Percentiles rank a stretch among this genome's conserved stretches.
phyloP scores from a whole-genome alignment of 2,888 invertebrate species.

The Epirrhoe tristata region DNA sequence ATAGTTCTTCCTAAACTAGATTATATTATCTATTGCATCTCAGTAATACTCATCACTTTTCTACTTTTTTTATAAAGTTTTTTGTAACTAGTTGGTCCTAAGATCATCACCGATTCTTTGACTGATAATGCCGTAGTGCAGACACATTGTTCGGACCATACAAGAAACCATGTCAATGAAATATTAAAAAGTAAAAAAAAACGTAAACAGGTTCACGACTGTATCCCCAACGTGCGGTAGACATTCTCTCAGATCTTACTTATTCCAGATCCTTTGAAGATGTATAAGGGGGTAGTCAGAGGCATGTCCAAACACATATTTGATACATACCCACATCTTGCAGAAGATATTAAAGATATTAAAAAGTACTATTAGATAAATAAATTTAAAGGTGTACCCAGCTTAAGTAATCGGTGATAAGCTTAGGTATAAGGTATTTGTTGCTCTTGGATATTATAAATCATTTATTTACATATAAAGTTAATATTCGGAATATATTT shows the following conservation, averaged over 20 bases:
- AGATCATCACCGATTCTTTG: slow-evolving; percentile 2
- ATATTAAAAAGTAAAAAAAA: neutral
- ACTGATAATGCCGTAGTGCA: neutral
- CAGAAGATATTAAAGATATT: too few species aligned
- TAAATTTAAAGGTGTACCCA: neutral
- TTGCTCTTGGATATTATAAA: slow-evolving; percentile 20
- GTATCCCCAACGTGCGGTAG: too few species aligned
- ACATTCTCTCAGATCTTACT: too few species aligned
- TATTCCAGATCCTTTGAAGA: too few species aligned
- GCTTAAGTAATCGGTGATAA: neutral
- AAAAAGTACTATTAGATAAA: neutral
- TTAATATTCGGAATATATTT: slow-evolving; percentile 17
- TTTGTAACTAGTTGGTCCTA: slow-evolving; percentile 17
- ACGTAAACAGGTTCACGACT: too few species aligned
- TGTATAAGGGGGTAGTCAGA: too few species aligned
- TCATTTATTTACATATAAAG: slow-evolving; percentile 4
- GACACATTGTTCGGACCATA: neutral
- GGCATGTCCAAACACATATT: too few species aligned
- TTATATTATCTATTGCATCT: slow-evolving; percentile 21
- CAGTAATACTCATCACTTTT: slow-evolving; percentile 37
- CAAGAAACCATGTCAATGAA: neutral
- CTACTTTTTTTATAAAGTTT: slow-evolving; percentile 39
- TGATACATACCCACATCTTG: too few species aligned
- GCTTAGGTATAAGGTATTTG: slow-evolving; percentile 13
- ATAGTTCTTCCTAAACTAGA: slow-evolving; percentile 16